Evolutionary conservation across 23 tunicate species (phyloP), one percentile per base, ranked within the genome.

Genomic region (Corella eumyota): DNA sequence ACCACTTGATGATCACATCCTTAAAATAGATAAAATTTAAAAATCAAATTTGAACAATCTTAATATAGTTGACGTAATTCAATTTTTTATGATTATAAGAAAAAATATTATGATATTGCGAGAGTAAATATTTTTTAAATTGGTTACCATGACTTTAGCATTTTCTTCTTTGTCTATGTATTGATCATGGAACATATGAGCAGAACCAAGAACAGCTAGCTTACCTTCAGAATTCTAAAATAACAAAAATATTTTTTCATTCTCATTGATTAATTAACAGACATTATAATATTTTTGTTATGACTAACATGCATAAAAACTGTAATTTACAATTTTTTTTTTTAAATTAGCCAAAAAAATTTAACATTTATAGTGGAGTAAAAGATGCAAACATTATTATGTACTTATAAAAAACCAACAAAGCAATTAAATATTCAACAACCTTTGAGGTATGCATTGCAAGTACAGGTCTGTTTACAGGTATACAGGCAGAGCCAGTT

Each of bases 151-250:
- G 40, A 92, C 93, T 71, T 65, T 65, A 7, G 73, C 32, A 71
- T 92, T 92, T 66, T 92, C 92, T 45, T 92, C 98, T 56, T 81
- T 92, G 44, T 92, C 91, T 3, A 92, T n/a, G 38, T 76, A 92
- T 34, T 78, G 79, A 61, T 92, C 98, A 32, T 73, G 72, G 60
- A 92, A 92, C 77, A 92, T 92, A 36, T 92, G 81, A 29, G 70
- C 98, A 3, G 98, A 92, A 1, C 98, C 98, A n/a, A 92, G 51
- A 21, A 92, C 98, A 23, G 86, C 93, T 20, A 92, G 71, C 66
- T 92, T 92, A 3, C 98, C 98, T 19, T 45, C 26, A 22, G 75
- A 58, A 3, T 31, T 22, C 72, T 67, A 15, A 9, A n/a, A 15
- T 19, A 28, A 26, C 7, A 60, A 26, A 60, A 24, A 25, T 40